Base-by-base conservation (phyloP, 2,113 vertebrate species). In the Plecotus auritus region DNA sequence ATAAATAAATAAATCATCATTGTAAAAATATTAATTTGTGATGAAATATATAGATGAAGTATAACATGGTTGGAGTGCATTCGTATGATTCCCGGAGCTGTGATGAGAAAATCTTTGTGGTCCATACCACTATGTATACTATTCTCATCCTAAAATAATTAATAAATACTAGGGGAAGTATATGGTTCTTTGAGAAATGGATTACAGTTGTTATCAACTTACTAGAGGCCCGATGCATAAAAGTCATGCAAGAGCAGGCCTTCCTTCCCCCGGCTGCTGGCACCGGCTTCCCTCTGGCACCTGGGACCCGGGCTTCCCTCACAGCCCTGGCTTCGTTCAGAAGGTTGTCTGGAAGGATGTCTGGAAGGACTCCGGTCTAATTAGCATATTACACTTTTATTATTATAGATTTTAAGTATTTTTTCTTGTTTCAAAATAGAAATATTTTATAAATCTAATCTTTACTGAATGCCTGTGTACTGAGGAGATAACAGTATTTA, bases 81-180 rank as follows among this genome's bases (percentile, higher is more conserved):
- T 66, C 11, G 28, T 28, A 37, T 84, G 37, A 85, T n/a, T 74
- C 61, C 9, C 78, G 47, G 76, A 88, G 18, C 30, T 67, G 5
- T 77, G 59, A 90, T 85, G 85, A 95, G 76, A 77, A 77, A 88
- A 85, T 70, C 22, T 26, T 45, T 51, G 40, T 54, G 0, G 7
- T 18, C 30, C 47, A 5, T 81, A 83, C 0, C 30, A 78, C 16
- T 72, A n/a, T 2, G 35, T 13, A 84, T 81, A 23, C 6, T 82
- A 82, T 77, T 95, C 51, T 85, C 20, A 95, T 35, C 37, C 28
- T 86, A 76, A 82, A 94, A 87, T 82, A 45, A 78, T 67, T 37
- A 70, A 32, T 49, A 73, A 86, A 42, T 90, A 72, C 4, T 51
- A 61, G 12, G 4, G 7, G n/a, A 92, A 92, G 9, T 56, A 49